Conservation (phyloP, 2,797 vertebrate genomes). For the Gymnothorax javanicus region DNA sequence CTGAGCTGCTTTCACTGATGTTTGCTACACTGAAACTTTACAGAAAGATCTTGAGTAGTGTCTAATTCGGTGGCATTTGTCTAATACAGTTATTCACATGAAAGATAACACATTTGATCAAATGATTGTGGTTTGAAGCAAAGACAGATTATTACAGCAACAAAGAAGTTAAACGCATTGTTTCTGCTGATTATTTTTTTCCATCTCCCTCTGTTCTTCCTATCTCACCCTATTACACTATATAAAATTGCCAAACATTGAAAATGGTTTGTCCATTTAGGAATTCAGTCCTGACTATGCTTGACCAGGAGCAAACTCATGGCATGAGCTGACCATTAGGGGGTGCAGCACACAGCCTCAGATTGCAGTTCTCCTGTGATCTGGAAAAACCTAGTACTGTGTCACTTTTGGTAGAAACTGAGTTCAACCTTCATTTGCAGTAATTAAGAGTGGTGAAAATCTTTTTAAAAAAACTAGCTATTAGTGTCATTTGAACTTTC, state of each 20-base stretch:
- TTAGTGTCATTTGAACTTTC: too few relatives aligned
- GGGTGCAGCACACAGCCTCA: too few relatives aligned
- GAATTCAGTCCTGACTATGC: too few relatives aligned
- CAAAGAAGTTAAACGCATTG: neutral
- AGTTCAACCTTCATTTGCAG: too few relatives aligned
- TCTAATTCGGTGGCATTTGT: neutral
- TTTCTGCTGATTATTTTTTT: neutral
- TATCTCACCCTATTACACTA: neutral
- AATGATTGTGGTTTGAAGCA: neutral
- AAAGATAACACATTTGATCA: neutral
- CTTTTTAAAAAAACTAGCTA: too few relatives aligned
- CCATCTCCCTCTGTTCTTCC: neutral
- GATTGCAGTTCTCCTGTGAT: too few relatives aligned
- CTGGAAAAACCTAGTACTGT: too few relatives aligned
- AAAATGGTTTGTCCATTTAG: too few relatives aligned
- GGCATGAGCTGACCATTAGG: neutral
- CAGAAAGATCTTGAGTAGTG: neutral
- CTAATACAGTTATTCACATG: neutral
- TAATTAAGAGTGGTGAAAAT: too few relatives aligned
- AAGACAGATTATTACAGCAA: neutral
- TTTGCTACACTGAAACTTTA: neutral
- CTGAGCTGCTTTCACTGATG: neutral
- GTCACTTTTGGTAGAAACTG: too few relatives aligned
- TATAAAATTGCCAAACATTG: too few relatives aligned
- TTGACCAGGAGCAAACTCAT: too few relatives aligned